phyloP scores from a whole-genome alignment of 2,113 vertebrate species.

The Bolborhynchus lineola region DNA sequence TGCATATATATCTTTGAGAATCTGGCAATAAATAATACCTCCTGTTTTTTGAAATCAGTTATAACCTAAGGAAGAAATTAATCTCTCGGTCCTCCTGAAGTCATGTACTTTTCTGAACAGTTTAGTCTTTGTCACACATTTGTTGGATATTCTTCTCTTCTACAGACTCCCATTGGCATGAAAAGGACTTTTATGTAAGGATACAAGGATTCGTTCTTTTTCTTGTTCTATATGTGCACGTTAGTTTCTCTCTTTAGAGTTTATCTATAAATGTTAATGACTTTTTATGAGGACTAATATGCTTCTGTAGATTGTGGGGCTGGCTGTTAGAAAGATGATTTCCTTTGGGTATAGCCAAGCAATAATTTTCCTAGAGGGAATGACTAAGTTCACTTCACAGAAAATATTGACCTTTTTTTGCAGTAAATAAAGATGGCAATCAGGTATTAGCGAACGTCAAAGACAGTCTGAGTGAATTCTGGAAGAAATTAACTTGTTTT shows the following conservation, averaged over 20 bases:
- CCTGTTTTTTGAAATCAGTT: not conserved
- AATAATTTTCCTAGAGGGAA: not conserved
- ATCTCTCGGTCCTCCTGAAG: not conserved
- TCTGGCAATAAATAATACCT: not conserved
- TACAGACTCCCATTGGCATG: not conserved
- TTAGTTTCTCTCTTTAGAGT: not conserved
- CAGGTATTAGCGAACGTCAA: not conserved
- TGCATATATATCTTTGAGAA: not conserved
- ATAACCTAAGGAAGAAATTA: not conserved
- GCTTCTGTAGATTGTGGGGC: not conserved
- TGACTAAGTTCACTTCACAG: not conserved
- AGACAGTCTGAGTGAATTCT: not conserved
- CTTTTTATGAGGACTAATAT: not conserved
- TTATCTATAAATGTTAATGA: not conserved
- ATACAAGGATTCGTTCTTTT: not conserved
- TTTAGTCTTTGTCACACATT: not conserved
- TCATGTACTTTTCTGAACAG: not conserved
- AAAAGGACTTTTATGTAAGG: not conserved
- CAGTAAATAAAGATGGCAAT: not conserved
- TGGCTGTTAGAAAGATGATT: not conserved
- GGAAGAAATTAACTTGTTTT: constrained; percentile 5
- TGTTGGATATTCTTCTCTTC: not conserved
- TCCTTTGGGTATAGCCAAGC: not conserved
- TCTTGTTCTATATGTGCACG: rapidly evolving
- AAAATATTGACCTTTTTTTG: not conserved